Evolutionary conservation across 23 tunicate genomes (phyloP).

Genomic region (Halocynthia aurantium): DNA sequence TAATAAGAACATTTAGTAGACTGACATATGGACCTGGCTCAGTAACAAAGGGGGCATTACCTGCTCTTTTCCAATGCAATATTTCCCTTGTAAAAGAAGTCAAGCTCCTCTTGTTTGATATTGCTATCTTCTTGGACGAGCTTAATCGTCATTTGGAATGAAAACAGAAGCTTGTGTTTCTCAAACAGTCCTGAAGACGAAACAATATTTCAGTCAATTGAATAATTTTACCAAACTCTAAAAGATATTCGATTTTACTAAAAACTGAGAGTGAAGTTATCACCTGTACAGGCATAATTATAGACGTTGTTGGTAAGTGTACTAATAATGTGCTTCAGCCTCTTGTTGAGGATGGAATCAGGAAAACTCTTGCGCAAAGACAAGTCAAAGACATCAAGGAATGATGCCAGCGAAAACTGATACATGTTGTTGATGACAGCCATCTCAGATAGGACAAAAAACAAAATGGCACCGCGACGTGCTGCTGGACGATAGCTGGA

Average conservation of each 20-base stretch:
- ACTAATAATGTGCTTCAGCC: conserved; percentile 80
- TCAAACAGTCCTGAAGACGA: conserved; percentile 80
- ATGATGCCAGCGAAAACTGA: conserved; percentile 98
- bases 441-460: conserved; percentile 98
- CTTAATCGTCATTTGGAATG: conserved; percentile 99
- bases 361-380: conserved; percentile 94
- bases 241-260: background rate
- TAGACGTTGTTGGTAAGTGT: conserved; percentile 91
- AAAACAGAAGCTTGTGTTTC: conserved; percentile 93
- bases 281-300: conserved; percentile 99
- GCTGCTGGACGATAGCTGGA: conserved; percentile 99
- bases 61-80: conserved; percentile 98
- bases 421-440: conserved; percentile 98
- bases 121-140: conserved; percentile 85
- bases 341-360: conserved; percentile 78
- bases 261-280: background rate
- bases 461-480: conserved; percentile 94
- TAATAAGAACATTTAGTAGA: too few species aligned
- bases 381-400: conserved; percentile 93
- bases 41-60: conserved; percentile 9
- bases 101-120: conserved; percentile 84
- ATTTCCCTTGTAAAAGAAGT: conserved; percentile 99
- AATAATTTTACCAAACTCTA: background rate
- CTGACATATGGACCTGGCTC: background rate
- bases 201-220: background rate